Evolutionary conservation across 2,888 invertebrate species (phyloP), one percentile per base, ranked within the genome.

Genomic region (Dyspetes luteomarginatus): DNA sequence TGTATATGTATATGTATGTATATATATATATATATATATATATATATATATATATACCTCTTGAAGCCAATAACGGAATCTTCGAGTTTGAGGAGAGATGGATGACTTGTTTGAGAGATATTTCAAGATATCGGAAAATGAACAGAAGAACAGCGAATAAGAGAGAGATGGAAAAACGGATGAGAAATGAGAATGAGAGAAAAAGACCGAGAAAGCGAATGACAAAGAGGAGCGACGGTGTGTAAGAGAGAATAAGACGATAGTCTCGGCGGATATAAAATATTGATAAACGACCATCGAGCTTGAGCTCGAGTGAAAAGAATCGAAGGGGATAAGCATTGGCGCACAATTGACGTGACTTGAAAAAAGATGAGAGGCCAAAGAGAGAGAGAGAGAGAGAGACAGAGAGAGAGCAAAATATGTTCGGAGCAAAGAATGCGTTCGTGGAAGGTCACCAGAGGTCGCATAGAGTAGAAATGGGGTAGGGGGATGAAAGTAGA

Each of bases 401-500:
- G n/a, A n/a, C n/a, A n/a, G n/a, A n/a, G n/a, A n/a, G n/a, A n/a
- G n/a, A n/a, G n/a, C n/a, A n/a, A n/a, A 36, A 2, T 17, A 56
- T 68, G 68, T 68, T 45, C 30, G 60, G 48, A 9, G 28, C 15
- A 45, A 26, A 15, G 43, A 43, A 28, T 19, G 26, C 55, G 24
- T 30, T 55, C 55, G 56, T 36, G n/a, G n/a, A n/a, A n/a, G n/a
- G n/a, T n/a, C n/a, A 36, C 36, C 26, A 45, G 30, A 56, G 26
- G 48, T n/a, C n/a, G n/a, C n/a, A 64, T 45, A 68, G 22, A 22
- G 26, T 26, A n/a, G n/a, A n/a, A n/a, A n/a, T n/a, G n/a, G n/a
- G 64, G 19, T 68, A n/a, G 45, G 28, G 36, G 52, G 45, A 68
- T 36, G 67, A n/a, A 41, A 65, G 52, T 43, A 15, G 24, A 67